Evolutionary conservation across 2,888 invertebrate species (phyloP).

Genomic region (Tinea semifulvella): DNA sequence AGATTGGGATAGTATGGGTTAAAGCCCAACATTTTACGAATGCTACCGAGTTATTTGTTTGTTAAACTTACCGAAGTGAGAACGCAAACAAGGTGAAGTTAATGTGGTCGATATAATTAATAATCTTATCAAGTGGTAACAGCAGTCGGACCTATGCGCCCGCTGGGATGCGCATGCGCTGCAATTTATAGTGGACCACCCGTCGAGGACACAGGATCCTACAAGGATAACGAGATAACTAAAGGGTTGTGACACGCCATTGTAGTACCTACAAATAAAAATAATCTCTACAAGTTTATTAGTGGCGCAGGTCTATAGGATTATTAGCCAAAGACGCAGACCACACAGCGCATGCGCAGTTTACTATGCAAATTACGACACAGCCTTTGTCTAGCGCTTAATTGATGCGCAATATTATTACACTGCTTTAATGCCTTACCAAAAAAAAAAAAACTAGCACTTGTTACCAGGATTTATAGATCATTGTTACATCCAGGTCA

Average conservation of each 20-base stretch:
- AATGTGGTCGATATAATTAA: constrained; percentile 22
- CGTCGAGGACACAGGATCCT: constrained; percentile 22
- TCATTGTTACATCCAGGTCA: no score
- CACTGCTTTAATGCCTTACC: background rate
- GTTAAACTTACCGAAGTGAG: constrained; percentile 4
- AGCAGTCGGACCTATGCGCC: constrained; percentile 32
- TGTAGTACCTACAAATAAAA: background rate
- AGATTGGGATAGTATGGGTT: no score
- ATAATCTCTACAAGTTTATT: constrained; percentile 5
- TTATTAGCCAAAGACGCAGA: constrained; percentile 1
- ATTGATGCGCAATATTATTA: constrained; percentile 1
- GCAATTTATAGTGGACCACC: constrained; percentile 36
- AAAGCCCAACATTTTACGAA: no score
- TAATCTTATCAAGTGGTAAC: constrained; percentile 37
- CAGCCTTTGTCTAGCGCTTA: constrained; percentile 6
- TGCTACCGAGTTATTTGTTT: no score
- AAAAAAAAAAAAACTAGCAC: no score
- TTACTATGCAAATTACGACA: constrained; percentile 33
- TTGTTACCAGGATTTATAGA: no score
- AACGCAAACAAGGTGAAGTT: constrained; percentile 16
- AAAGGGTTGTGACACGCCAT: constrained; percentile 1
- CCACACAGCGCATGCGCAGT: constrained; percentile 21
- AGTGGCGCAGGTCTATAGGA: background rate
- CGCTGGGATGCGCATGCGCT: constrained; percentile 33
- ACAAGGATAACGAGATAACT: constrained; percentile 7